Base-by-base conservation (phyloP, 2,888 invertebrate species). In the Heliconius charithonia region DNA sequence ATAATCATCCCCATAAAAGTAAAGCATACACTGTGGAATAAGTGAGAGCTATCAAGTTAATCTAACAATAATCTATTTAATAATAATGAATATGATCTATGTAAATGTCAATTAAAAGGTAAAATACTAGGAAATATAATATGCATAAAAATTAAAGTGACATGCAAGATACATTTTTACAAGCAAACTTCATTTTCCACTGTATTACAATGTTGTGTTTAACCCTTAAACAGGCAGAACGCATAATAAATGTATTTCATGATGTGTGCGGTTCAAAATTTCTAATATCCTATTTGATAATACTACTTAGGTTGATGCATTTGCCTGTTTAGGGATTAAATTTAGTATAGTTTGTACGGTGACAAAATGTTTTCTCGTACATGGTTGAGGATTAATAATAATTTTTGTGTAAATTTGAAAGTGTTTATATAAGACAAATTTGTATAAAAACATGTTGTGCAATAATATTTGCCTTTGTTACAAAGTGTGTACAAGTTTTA, bases 21-120 rank as follows among this genome's bases (percentile, higher is more conserved):
- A 79, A 72, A 72, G 62, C 75, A 75, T 77, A 59, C 32, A 71
- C 67, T 80, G 67, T 73, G 27, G 16, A 41, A 71, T 56, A 67
- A 59, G 41, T 13, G 51, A 75, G n/a, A 66, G 45, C 41, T 51
- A 75, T 45, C 4, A 63, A 29, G 32, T 66, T 66, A 45, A 75
- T 66, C 66, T 65, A 62, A 75, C n/a, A 37, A 66, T 45, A 45
- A 66, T 59, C 72, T 77, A 72, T 59, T 72, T 72, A 72, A 72
- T 72, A 72, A 59, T 72, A 72, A 59, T 56, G 29, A 59, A 25
- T 72, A 72, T 25, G 32, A 59, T 72, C 37, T 37, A 72, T n/a
- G 13, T 72, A 72, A 59, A 72, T 56, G 72, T 72, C 72, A 72
- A 59, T 59, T 59, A 56, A 71, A 72, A 72, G 59, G 37, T 59